phyloP scores from a whole-genome alignment of 2,888 invertebrate species.

The Clusia tigrina region DNA sequence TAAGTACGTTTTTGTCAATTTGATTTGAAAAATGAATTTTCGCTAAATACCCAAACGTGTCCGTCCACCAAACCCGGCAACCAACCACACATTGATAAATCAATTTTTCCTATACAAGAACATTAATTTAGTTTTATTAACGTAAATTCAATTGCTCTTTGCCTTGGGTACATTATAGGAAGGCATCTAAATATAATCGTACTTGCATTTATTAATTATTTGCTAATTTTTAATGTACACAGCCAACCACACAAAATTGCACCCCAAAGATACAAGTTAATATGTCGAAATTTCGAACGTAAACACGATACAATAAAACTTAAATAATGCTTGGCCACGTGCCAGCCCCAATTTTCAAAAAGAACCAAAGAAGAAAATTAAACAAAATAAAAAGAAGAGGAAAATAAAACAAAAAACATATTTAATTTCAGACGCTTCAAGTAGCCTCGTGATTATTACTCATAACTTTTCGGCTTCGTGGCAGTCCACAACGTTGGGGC shows the following conservation, averaged over 20 bases:
- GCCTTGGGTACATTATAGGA: background rate
- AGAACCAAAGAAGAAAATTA: no score
- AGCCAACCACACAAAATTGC: background rate
- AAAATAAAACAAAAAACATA: background rate
- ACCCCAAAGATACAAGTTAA: background rate
- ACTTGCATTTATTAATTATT: background rate
- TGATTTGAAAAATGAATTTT: no score
- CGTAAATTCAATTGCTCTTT: no score
- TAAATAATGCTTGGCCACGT: conserved; percentile 5
- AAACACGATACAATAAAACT: background rate
- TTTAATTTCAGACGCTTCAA: conserved; percentile 1
- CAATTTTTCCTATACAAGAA: no score
- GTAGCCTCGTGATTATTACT: conserved; percentile 34
- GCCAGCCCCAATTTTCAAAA: background rate
- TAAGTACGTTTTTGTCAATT: no score
- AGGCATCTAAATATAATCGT: background rate
- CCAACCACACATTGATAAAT: no score
- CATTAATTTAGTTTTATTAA: no score
- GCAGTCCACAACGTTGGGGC: background rate
- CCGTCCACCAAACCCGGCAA: no score
- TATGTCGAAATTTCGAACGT: background rate
- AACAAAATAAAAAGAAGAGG: background rate
- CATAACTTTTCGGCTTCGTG: conserved; percentile 10
- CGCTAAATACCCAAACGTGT: no score
- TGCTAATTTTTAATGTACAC: background rate